Evolutionary conservation across 2,797 vertebrate genomes (phyloP).

Genomic region (Hylomyscus alleni): DNA sequence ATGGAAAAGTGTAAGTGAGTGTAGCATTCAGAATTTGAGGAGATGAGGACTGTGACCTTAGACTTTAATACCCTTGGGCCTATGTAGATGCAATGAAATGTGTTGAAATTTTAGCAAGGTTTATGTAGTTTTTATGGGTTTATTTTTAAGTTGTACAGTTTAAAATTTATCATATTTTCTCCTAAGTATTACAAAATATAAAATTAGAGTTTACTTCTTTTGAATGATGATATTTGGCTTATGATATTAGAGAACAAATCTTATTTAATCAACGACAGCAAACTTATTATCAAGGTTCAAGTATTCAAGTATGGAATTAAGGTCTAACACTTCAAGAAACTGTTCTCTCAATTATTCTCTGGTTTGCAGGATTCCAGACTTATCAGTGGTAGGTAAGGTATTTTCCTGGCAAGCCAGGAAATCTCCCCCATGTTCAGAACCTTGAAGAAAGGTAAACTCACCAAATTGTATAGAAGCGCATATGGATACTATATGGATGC

Average conservation of each 20-base stretch:
- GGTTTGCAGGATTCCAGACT: background rate
- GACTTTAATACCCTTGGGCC: background rate
- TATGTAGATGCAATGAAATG: background rate
- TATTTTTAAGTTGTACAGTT: background rate
- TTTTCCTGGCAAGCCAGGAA: background rate
- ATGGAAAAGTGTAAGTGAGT: background rate
- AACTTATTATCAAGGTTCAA: background rate
- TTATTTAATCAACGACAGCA: background rate
- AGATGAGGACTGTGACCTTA: background rate
- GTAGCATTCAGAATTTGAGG: background rate
- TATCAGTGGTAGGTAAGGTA: background rate
- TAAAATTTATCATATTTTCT: conserved; percentile 2
- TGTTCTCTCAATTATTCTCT: background rate
- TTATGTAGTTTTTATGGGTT: background rate
- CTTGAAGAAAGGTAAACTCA: background rate
- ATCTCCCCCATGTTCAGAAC: background rate
- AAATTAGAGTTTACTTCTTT: background rate
- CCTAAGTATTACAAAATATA: background rate
- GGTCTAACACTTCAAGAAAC: background rate
- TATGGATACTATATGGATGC: background rate
- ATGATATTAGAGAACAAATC: background rate
- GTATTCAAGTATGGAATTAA: conserved; percentile 3
- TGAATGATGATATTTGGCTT: conserved; percentile 7
- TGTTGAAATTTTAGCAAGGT: conserved; percentile 11
- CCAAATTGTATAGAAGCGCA: background rate